Percentiles rank a stretch among this genome's conserved stretches.
Conservation (phyloP, 2,888 invertebrate genomes). For the Noctua comes region DNA sequence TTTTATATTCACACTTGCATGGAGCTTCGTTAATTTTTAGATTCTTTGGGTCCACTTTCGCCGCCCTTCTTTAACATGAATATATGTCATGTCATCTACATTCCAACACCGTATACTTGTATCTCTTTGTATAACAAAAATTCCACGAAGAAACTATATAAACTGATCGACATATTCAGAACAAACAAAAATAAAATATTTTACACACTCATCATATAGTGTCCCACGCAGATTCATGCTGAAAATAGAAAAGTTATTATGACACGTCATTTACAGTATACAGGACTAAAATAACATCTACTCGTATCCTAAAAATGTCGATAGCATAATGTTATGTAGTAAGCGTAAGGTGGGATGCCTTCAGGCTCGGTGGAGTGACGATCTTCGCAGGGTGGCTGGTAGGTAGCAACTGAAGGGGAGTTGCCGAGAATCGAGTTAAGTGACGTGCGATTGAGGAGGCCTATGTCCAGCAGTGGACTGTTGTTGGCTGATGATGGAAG, state of each 20-base stretch:
- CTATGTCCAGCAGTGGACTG: too few relatives aligned
- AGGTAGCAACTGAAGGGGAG: too few relatives aligned
- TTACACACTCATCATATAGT: not conserved
- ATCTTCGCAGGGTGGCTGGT: too few relatives aligned
- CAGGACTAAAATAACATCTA: not conserved
- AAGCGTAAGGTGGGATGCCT: too few relatives aligned
- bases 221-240: not conserved
- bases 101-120: not conserved
- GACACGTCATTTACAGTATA: not conserved
- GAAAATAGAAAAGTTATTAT: not conserved
- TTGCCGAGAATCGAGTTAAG: too few relatives aligned
- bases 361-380: too few relatives aligned
- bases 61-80: not conserved
- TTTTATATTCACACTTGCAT: too few relatives aligned
- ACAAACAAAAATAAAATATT: not conserved
- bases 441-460: too few relatives aligned
- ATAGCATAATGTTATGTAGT: not conserved
- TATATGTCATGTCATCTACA: slow-evolving; percentile 4
- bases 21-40: too few relatives aligned
- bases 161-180: not conserved
- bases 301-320: slow-evolving; percentile 1
- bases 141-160: not conserved
- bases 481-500: too few relatives aligned
- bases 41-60: too few relatives aligned
- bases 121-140: not conserved